A percentile compares a stretch with the other conserved stretches of the same genome.
phyloP scores from a whole-genome alignment of 1,140 invertebrate genomes.

The Ceratoteleas bidentatus region DNA sequence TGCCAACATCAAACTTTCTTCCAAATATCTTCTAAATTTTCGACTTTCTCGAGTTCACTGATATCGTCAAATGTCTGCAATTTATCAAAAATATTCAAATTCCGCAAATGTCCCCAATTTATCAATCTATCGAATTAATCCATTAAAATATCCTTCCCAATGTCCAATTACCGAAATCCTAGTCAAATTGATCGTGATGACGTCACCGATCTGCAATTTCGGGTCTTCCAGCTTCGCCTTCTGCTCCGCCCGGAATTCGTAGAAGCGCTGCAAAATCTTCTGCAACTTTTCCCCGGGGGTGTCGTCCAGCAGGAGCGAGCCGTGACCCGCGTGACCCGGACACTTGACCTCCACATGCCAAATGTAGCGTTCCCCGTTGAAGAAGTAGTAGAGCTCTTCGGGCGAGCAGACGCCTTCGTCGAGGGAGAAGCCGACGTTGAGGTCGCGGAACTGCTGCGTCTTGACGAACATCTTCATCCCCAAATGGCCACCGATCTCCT shows the following conservation, averaged over 20 bases:
- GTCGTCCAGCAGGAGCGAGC: constrained; percentile 89
- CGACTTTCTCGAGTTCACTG: too few relatives aligned
- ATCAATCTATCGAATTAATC: too few relatives aligned
- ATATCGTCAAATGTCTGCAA: too few relatives aligned
- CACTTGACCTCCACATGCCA: constrained; percentile 88
- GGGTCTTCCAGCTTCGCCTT: constrained; percentile 85
- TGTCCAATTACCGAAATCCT: constrained; percentile 88
- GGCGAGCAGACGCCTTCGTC: constrained; percentile 92
- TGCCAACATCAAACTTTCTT: too few relatives aligned
- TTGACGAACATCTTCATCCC: constrained; percentile 93
- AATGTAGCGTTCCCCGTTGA: constrained; percentile 88
- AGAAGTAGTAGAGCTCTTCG: constrained; percentile 84
- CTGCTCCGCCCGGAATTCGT: constrained; percentile 86
- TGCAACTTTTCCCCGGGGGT: constrained; percentile 93
- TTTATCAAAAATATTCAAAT: too few relatives aligned
- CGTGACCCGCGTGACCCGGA: constrained; percentile 93
- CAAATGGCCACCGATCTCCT: constrained; percentile 91
- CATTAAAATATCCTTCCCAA: too few relatives aligned
- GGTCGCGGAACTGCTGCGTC: constrained; percentile 87
- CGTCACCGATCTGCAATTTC: constrained; percentile 83
- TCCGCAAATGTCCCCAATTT: too few relatives aligned
- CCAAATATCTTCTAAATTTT: too few relatives aligned
- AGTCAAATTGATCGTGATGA: constrained; percentile 94
- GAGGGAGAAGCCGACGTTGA: constrained; percentile 95
- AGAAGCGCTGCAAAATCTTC: constrained; percentile 89